These are phyloP conservation scores for Andrena praecox DNA, from an alignment of 2,888 invertebrate species.

Conservation along the genomic window DNA sequence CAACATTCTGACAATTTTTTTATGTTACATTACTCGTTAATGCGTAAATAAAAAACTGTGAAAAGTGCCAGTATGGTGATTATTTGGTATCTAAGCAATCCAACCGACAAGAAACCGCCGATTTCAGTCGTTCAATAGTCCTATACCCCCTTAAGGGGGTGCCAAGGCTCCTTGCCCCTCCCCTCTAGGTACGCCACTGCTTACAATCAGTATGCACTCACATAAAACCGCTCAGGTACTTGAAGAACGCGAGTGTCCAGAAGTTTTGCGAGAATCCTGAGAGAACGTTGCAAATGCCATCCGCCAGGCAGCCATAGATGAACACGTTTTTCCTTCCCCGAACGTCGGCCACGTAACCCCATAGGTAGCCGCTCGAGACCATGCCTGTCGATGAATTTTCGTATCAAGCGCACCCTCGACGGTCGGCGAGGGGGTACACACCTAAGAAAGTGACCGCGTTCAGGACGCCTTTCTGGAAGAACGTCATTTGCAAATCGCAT, in stretches of 20 bases:
- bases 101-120: too few species aligned
- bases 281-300: conserved; percentile 88
- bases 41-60: too few species aligned
- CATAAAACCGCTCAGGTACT: conserved; percentile 91
- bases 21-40: too few species aligned
- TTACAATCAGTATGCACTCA: conserved; percentile 83
- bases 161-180: too few species aligned
- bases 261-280: conserved; percentile 89
- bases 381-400: conserved; percentile 87
- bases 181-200: too few species aligned
- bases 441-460: conserved; percentile 91
- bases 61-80: too few species aligned
- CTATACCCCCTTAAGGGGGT: too few species aligned
- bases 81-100: too few species aligned
- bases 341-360: conserved; percentile 92
- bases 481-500: conserved; percentile 89
- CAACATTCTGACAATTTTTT: too few species aligned
- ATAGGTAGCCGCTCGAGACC: conserved; percentile 91
- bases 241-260: conserved; percentile 88
- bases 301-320: conserved; percentile 88
- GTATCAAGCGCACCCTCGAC: not conserved
- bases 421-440: conserved; percentile 73
- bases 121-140: too few species aligned
- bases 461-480: conserved; percentile 90
- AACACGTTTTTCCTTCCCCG: conserved; percentile 90